Evolutionary conservation across 2,797 vertebrate species (phyloP).

Genomic region (Discoglossus pictus): DNA sequence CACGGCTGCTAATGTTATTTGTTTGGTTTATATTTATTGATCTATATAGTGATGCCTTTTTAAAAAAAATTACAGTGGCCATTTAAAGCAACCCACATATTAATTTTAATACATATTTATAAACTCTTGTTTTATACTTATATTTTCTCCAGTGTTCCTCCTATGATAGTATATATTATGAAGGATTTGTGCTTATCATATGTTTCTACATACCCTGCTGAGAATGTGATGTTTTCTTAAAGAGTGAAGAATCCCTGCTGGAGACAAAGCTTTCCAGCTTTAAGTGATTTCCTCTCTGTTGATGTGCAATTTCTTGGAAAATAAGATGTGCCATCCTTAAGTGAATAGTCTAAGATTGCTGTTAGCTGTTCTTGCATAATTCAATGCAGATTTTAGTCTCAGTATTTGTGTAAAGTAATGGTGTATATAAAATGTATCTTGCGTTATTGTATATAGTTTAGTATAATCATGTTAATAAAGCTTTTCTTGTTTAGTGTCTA

Average conservation of each 20-base stretch:
- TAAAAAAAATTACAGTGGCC: too few species aligned
- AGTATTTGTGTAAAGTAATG: too few species aligned
- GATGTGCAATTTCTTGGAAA: conserved; percentile 42
- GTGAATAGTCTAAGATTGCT: conserved; percentile 41
- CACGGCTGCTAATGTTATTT: too few species aligned
- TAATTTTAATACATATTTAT: background rate
- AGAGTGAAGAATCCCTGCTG: conserved; percentile 38
- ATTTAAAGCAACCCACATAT: too few species aligned
- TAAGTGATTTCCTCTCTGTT: conserved; percentile 50
- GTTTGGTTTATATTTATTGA: too few species aligned
- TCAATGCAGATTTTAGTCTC: conserved; percentile 36
- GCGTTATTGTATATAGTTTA: too few species aligned
- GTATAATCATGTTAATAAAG: too few species aligned
- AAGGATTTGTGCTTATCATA: conserved; percentile 22
- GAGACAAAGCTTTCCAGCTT: conserved; percentile 39
- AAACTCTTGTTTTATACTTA: background rate
- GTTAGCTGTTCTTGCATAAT: conserved; percentile 36
- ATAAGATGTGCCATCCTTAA: conserved; percentile 45
- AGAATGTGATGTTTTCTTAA: conserved; percentile 33
- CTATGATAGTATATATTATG: conserved; percentile 14
- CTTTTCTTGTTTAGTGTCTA: too few species aligned
- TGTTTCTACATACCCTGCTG: conserved; percentile 8
- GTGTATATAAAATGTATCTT: too few species aligned
- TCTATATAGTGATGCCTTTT: too few species aligned
- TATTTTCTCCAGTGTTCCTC: conserved; percentile 6